These are phyloP conservation scores for Lordiphosa fenestrarum DNA, from an alignment of 2,888 invertebrate species.

Conservation along the genomic window DNA sequence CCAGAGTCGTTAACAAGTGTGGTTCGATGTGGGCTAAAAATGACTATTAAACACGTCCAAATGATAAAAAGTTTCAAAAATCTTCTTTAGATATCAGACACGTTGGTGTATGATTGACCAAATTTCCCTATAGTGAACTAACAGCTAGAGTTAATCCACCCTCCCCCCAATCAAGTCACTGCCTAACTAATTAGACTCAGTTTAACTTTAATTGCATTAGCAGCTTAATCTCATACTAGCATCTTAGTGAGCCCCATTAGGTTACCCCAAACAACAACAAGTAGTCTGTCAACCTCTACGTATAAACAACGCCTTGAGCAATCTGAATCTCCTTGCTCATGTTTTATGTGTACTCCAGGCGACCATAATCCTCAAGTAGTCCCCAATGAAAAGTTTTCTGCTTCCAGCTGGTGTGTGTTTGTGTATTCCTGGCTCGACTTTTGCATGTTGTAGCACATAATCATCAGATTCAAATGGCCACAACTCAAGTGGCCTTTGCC, in stretches of 20 bases:
- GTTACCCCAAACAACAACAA: conserved; percentile 19
- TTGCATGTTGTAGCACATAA: conserved; percentile 7
- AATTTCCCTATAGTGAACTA: too few species aligned
- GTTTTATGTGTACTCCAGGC: conserved; percentile 68
- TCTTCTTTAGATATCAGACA: too few species aligned
- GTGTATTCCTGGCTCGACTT: conserved; percentile 7
- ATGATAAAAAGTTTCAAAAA: too few species aligned
- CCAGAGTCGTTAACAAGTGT: too few species aligned
- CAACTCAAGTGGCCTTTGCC: conserved; percentile 37
- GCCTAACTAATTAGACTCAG: conserved; percentile 30
- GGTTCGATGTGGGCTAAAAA: too few species aligned
- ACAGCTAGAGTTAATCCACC: too few species aligned
- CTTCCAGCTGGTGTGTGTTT: conserved; percentile 41
- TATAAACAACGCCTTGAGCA: conserved; percentile 47
- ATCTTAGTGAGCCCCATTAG: conserved; percentile 44
- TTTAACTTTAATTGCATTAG: conserved; percentile 34
- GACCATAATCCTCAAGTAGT: conserved; percentile 64
- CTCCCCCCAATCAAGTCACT: too few species aligned
- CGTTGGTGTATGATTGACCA: too few species aligned
- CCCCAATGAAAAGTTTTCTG: conserved; percentile 62
- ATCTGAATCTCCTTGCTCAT: conserved; percentile 48
- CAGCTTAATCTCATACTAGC: conserved; percentile 6
- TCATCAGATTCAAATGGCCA: conserved; percentile 19
- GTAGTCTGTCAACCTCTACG: conserved; percentile 30
- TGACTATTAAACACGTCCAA: too few species aligned